Conservation (phyloP, 2,888 invertebrate species). For the Trichogramma dendrolimi region DNA sequence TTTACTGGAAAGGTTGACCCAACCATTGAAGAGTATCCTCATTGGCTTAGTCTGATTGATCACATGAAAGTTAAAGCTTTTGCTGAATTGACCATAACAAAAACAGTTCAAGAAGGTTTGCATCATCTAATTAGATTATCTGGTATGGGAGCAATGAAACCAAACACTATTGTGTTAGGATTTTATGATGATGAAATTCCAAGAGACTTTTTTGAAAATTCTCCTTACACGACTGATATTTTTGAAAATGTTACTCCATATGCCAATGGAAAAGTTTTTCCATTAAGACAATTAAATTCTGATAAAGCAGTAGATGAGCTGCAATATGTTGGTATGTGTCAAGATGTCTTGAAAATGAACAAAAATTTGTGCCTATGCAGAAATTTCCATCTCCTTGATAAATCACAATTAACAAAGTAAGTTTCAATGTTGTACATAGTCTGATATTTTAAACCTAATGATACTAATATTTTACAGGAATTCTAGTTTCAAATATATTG, state of each 20-base stretch:
- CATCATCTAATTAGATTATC: slow-evolving; percentile 86
- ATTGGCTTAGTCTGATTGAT: slow-evolving; percentile 92
- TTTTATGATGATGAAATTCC: slow-evolving; percentile 79
- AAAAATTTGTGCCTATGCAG: slow-evolving; percentile 93
- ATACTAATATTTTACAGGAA: slow-evolving; percentile 51
- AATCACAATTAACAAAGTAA: slow-evolving; percentile 68
- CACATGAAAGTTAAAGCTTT: slow-evolving; percentile 95
- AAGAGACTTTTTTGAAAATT: slow-evolving; percentile 70
- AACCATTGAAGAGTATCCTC: slow-evolving; percentile 71
- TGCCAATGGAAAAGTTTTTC: slow-evolving; percentile 54
- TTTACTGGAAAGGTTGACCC: slow-evolving; percentile 62
- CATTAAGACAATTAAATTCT: slow-evolving; percentile 53
- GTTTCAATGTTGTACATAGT: slow-evolving; percentile 31
- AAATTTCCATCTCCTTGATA: slow-evolving; percentile 83
- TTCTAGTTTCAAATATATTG: slow-evolving; percentile 73
- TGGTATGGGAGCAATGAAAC: slow-evolving; percentile 98
- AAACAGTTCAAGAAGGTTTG: slow-evolving; percentile 81
- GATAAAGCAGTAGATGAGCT: slow-evolving; percentile 54
- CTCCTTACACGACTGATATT: slow-evolving; percentile 50
- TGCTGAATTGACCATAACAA: slow-evolving; percentile 86
- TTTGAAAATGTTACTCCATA: slow-evolving; percentile 54
- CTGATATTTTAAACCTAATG: neutral
- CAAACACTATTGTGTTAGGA: slow-evolving; percentile 93
- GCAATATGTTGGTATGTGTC: slow-evolving; percentile 81
- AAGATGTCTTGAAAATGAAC: slow-evolving; percentile 84